Base-by-base conservation (phyloP, 2,797 vertebrate genomes). In the Selene dorsalis region DNA sequence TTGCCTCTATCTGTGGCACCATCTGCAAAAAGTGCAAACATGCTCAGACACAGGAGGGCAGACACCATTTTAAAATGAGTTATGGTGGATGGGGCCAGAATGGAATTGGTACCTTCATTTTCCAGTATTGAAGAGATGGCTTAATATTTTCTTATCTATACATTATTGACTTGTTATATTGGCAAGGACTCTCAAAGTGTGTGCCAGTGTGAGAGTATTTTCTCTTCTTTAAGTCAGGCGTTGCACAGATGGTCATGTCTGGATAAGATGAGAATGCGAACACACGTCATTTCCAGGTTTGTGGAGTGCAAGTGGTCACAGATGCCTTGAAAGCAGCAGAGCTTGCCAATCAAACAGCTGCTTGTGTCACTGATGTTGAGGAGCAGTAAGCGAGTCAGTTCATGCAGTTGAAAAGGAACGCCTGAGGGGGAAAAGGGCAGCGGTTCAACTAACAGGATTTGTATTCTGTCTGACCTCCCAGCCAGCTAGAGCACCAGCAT, bases 331-430 rank as follows among this genome's bases (percentile, higher is more conserved):
- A 58, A 77, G 67, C 71, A 58, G 73, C 16, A 38, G 69, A 57
- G 64, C 61, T 45, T 50, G 66, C 63, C 67, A 83, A 63, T 65
- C 53, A 71, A 81, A 84, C 78, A 85, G 86, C 80, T 80, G 84
- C 72, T 67, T 4, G 43, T 75, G 78, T 68, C 65, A 66, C 53
- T 63, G 73, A 83, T 70, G 76, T 8, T n/a, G 62, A 28, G 30
- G 52, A 61, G 61, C 55, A 58, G 61, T 7, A 43, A 66, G 83
- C 18, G 5, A 83, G 87, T 71, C 62, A 24, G 70, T 4, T 61
- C 45, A 60, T 56, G 77, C 58, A 62, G 75, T 16, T 13, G 41
- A 69, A 50, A 72, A 52, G 69, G 30, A 66, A 67, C 0, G 60
- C 73, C 64, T 45, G 57, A 56, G 77, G 77, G 77, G 30, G 45